Base-by-base conservation (phyloP, 2,888 invertebrate genomes). In the Athrips mouffetella region DNA sequence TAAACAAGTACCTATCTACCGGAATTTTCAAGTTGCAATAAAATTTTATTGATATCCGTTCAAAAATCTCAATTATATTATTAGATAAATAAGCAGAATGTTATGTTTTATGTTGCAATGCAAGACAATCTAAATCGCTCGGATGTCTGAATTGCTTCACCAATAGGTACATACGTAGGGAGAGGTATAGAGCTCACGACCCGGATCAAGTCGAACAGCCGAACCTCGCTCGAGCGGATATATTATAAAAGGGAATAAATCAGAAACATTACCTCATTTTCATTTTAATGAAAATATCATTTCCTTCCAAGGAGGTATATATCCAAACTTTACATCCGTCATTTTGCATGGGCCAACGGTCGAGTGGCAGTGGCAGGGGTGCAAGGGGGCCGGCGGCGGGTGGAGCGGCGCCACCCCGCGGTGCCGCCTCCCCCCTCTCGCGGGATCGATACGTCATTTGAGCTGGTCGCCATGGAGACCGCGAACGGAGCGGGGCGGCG, bases 381-480 rank as follows among this genome's bases (percentile, higher is more conserved):
- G 76, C 73, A 63, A 70, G 80, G 77, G 80, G 77, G 75, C 65
- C 69, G 70, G 71, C 73, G 76, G 76, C 81, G 80, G 83, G 84
- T 78, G 83, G 80, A 81, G 85, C 73, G 82, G 82, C 80, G 79
- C 83, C 85, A 80, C 82, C 83, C 85, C 81, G 76, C 76, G 76
- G 65, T 63, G 69, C 71, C 79, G 70, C 79, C 73, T 68, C 62
- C 59, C 54, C 74, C 80, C 76, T 82, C 80, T 62, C 82, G 84
- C 80, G 85, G 87, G 87, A 87, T 87, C 87, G 86, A 88, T 88
- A 88, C 88, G 88, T 88, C 88, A 88, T 88, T 88, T 84, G 86
- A 87, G 87, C 84, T 76, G 87, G 89, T 89, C 82, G 82, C 87
- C 88, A 88, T 89, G 88, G 87, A 86, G 80, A 89, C 89, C 87